phyloP scores from a whole-genome alignment of 2,888 invertebrate genomes.

The Myopa tessellatipennis region DNA sequence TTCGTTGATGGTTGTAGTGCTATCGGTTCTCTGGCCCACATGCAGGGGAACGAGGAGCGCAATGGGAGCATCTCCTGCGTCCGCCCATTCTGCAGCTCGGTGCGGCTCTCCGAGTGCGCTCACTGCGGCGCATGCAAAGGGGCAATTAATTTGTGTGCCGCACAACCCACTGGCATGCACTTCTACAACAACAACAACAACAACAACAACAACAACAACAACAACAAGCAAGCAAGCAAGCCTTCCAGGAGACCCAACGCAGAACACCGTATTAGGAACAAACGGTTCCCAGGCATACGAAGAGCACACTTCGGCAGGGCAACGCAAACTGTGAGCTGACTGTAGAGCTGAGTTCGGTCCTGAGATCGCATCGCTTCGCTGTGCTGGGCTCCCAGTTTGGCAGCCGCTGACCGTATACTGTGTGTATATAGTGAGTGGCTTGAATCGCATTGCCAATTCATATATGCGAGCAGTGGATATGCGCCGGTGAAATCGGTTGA shows the following conservation, averaged over 20 bases:
- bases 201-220: slow-evolving; percentile 4
- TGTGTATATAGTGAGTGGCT: not conserved
- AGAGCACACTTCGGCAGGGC: not conserved
- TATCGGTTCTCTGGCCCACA: not conserved
- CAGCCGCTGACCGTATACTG: not conserved
- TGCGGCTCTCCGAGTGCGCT: not conserved
- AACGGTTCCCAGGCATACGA: not conserved
- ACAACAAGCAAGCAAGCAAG: not conserved
- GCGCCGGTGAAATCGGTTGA: slow-evolving; percentile 21
- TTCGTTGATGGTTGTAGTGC: not conserved
- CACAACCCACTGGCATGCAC: slow-evolving; percentile 54
- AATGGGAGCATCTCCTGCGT: not conserved
- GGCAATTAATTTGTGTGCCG: slow-evolving; percentile 66
- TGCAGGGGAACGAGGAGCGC: too few relatives aligned
- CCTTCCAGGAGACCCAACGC: not conserved
- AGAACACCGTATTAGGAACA: not conserved
- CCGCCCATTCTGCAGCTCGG: not conserved
- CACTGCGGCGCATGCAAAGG: slow-evolving; percentile 62
- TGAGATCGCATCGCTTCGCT: not conserved
- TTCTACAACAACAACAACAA: slow-evolving; percentile 37
- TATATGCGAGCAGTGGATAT: slow-evolving; percentile 10
- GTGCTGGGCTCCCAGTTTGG: not conserved
- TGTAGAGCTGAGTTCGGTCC: too few relatives aligned
- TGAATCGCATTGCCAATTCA: slow-evolving; percentile 14
- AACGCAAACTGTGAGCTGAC: not conserved